Evolutionary conservation across 2,888 invertebrate genomes (phyloP).

Genomic region (Macrophya alboannulata): DNA sequence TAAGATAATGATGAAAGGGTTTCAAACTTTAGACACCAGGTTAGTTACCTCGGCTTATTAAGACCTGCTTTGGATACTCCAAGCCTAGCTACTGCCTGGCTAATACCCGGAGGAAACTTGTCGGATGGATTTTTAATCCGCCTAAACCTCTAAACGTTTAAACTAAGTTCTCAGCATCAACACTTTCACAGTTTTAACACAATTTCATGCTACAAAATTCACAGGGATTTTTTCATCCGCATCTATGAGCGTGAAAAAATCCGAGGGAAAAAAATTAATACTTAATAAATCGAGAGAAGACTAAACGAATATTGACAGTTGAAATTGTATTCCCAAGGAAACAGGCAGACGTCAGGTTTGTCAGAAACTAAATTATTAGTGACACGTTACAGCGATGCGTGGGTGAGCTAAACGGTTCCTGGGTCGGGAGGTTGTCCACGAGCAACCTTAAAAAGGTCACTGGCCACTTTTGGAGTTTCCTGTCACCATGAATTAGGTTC

Average conservation of each 20-base stretch:
- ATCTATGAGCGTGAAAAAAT: not conserved
- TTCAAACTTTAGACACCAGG: slow-evolving; percentile 58
- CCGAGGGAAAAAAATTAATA: no score
- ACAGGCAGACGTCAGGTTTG: slow-evolving; percentile 1
- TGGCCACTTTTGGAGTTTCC: slow-evolving; percentile 44
- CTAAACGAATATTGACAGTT: not conserved
- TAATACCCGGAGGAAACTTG: not conserved
- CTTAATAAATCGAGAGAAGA: not conserved
- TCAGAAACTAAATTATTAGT: not conserved
- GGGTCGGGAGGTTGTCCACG: slow-evolving; percentile 8
- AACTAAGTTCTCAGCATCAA: not conserved
- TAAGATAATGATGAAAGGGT: slow-evolving; percentile 74
- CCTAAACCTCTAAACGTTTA: not conserved
- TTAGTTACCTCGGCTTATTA: slow-evolving; percentile 44
- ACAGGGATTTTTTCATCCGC: not conserved
- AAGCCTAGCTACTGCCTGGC: not conserved
- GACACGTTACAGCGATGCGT: slow-evolving; percentile 5
- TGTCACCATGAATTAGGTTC: slow-evolving; percentile 30
- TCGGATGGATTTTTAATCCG: not conserved
- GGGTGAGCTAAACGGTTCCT: slow-evolving; percentile 26
- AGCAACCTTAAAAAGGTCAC: slow-evolving; percentile 45
- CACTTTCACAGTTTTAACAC: not conserved
- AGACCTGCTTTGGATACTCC: slow-evolving; percentile 36
- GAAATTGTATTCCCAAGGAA: not conserved
- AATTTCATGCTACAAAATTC: not conserved